A percentile compares a stretch with the other conserved stretches of the same genome.
Conservation (phyloP, 1,140 invertebrate genomes). For the Ladona fulva region DNA sequence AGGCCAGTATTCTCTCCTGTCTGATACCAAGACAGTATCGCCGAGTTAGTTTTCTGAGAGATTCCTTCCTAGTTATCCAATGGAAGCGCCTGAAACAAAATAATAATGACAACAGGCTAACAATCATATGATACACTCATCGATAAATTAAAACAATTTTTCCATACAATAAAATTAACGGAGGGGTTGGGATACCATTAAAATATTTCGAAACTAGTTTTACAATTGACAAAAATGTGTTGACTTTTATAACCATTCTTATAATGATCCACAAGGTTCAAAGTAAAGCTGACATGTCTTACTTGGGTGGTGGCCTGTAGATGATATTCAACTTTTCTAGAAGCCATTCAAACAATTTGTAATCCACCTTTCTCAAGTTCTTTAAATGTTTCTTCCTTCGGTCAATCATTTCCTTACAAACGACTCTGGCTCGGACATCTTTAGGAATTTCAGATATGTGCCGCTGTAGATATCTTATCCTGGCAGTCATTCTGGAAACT, state of each 20-base stretch:
- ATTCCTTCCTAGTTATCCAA: slow-evolving; percentile 55
- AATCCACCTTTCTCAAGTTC: slow-evolving; percentile 59
- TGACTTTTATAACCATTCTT: not conserved
- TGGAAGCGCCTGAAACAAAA: slow-evolving; percentile 33
- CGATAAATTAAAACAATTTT: not conserved
- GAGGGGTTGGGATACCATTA: too few relatives aligned
- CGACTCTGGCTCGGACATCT: slow-evolving; percentile 23
- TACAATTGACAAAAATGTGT: too few relatives aligned
- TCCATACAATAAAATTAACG: too few relatives aligned
- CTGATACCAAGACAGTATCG: slow-evolving; percentile 56
- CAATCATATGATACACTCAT: not conserved
- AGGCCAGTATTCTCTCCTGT: slow-evolving; percentile 50
- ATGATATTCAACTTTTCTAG: slow-evolving; percentile 67
- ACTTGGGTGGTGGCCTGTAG: slow-evolving; percentile 56
- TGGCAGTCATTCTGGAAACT: not conserved
- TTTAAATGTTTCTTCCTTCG: slow-evolving; percentile 63
- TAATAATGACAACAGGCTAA: not conserved
- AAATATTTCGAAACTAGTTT: too few relatives aligned
- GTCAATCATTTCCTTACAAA: slow-evolving; percentile 62
- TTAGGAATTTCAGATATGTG: not conserved
- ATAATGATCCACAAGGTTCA: too few relatives aligned
- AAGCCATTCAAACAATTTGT: slow-evolving; percentile 79
- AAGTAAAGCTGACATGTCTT: slow-evolving; percentile 29
- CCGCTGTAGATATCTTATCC: not conserved
- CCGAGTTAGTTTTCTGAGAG: slow-evolving; percentile 51